A percentile compares a stretch with the other conserved stretches of the same genome.
These are phyloP conservation scores for Sturnira hondurensis DNA, from an alignment of 2,113 vertebrate species.

Conservation along the genomic window DNA sequence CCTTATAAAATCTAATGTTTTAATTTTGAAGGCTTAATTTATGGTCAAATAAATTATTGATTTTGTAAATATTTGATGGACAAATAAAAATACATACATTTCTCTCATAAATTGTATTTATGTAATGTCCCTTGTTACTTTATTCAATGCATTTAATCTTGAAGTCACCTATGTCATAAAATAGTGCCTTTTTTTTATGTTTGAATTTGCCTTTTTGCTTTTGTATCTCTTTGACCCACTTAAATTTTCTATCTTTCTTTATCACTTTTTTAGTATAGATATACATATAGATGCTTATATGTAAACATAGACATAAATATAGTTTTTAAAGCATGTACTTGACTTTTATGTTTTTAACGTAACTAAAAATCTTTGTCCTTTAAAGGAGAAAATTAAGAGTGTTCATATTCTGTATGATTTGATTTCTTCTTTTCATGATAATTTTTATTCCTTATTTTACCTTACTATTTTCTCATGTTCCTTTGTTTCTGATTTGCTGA, in stretches of 20 bases:
- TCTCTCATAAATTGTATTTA: neutral
- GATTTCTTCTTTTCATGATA: neutral
- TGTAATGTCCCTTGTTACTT: neutral
- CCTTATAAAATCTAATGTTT: neutral
- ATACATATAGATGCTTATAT: neutral
- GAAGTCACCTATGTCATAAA: neutral
- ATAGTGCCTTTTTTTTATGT: neutral
- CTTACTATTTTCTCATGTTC: neutral
- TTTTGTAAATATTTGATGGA: neutral
- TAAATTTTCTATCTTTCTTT: conserved; percentile 5
- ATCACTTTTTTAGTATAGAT: neutral
- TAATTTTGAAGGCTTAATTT: neutral
- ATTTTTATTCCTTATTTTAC: neutral
- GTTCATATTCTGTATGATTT: neutral
- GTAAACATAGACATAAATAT: neutral
- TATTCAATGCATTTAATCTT: neutral
- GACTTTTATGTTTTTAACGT: neutral
- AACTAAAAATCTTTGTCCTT: neutral
- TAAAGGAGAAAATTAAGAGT: neutral
- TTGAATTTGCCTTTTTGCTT: neutral
- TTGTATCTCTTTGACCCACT: neutral
- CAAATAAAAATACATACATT: neutral
- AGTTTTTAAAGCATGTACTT: neutral
- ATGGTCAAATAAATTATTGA: neutral
- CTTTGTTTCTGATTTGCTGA: neutral